Evolutionary conservation across 2,888 invertebrate genomes (phyloP).

Genomic region (Thalpophila matura): DNA sequence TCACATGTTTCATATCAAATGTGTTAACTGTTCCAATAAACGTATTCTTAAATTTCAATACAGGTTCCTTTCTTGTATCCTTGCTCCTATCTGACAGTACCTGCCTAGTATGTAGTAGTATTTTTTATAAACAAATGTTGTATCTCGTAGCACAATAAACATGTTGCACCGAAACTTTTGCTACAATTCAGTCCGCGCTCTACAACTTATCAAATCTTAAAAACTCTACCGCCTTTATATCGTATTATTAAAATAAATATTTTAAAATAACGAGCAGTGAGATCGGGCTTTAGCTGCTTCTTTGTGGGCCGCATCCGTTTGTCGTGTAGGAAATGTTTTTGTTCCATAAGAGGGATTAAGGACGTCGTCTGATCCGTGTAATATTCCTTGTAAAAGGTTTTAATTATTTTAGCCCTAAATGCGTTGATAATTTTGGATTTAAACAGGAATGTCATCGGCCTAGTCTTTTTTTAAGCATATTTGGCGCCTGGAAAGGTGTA

Average conservation of each 20-base stretch:
- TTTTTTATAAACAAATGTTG: not conserved
- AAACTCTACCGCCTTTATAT: slow-evolving; percentile 56
- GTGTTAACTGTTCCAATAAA: too few species aligned
- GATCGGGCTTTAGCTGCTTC: slow-evolving; percentile 65
- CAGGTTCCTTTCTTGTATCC: too few species aligned
- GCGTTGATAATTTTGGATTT: not conserved
- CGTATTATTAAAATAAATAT: slow-evolving; percentile 75
- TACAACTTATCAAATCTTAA: not conserved
- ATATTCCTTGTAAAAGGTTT: slow-evolving; percentile 13
- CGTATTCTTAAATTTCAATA: too few species aligned
- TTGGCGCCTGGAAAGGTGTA: too few species aligned
- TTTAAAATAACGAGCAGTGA: slow-evolving; percentile 73
- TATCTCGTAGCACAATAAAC: too few species aligned
- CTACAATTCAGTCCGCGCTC: too few species aligned
- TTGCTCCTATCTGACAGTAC: too few species aligned
- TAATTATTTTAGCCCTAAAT: not conserved
- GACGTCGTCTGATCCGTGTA: slow-evolving; percentile 34
- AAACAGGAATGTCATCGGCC: too few species aligned
- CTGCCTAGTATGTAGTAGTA: too few species aligned
- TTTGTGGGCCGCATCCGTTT: slow-evolving; percentile 65
- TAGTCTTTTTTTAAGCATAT: too few species aligned
- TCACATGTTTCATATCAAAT: too few species aligned
- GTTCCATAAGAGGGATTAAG: slow-evolving; percentile 63
- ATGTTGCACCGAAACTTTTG: too few species aligned
- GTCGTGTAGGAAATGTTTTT: slow-evolving; percentile 69